Conservation (phyloP, 2,113 vertebrate genomes). For the Ursus arctos region DNA sequence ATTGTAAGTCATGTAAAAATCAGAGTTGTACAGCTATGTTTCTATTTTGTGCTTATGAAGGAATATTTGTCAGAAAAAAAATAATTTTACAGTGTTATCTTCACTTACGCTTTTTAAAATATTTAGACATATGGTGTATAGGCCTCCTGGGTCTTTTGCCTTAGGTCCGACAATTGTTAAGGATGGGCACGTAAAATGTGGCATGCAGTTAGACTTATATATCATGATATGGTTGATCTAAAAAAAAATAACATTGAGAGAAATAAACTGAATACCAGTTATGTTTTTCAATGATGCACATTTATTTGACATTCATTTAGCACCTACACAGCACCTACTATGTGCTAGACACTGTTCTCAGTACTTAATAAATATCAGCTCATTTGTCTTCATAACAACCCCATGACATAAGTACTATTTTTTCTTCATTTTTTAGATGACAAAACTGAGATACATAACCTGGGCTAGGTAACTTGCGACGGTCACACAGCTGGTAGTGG, state of each 20-base stretch:
- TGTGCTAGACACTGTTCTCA: not conserved
- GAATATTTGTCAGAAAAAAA: not conserved
- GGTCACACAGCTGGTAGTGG: not conserved
- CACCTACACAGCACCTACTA: not conserved
- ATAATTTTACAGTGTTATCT: not conserved
- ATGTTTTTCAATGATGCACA: not conserved
- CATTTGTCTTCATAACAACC: not conserved
- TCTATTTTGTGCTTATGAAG: not conserved
- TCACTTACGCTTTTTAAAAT: not conserved
- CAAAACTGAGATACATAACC: not conserved
- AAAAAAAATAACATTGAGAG: not conserved
- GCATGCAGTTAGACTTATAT: not conserved
- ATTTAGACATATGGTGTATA: not conserved
- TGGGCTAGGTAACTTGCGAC: not conserved
- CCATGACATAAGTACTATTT: not conserved
- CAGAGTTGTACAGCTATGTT: not conserved
- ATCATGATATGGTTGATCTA: not conserved
- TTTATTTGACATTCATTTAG: not conserved
- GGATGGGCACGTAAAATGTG: not conserved
- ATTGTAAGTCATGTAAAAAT: not conserved
- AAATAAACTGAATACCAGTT: conserved; percentile 6
- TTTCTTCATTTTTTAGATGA: not conserved
- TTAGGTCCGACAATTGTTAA: not conserved
- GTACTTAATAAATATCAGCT: not conserved
- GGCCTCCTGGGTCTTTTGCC: not conserved